These are phyloP conservation scores for Aramus guarauna DNA, from an alignment of 2,113 vertebrate species.

Conservation along the genomic window DNA sequence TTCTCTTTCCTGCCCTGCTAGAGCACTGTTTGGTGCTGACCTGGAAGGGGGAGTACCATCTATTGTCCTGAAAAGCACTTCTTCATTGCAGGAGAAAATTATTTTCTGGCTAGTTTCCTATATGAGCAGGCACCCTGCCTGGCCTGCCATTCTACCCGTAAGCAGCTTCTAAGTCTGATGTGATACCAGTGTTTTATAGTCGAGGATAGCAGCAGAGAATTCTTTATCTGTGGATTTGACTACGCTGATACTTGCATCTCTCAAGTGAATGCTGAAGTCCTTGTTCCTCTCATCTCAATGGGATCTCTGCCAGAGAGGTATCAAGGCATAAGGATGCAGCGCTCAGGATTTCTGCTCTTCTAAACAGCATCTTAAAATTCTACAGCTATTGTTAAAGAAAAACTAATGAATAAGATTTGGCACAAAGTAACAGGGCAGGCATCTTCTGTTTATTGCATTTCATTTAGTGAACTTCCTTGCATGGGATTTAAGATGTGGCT, in stretches of 20 bases:
- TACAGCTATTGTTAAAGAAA: slow-evolving; percentile 3
- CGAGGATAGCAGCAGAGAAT: background rate
- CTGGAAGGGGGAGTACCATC: background rate
- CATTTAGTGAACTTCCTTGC: slow-evolving; percentile 11
- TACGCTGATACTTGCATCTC: background rate
- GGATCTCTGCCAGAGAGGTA: background rate
- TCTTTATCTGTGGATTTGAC: background rate
- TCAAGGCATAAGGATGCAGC: background rate
- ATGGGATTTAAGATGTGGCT: background rate
- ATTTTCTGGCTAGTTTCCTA: background rate
- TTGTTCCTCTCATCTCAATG: background rate
- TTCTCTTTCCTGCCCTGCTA: background rate
- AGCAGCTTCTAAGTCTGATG: background rate
- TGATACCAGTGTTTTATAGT: background rate
- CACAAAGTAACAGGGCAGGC: background rate
- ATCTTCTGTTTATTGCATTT: slow-evolving; percentile 8
- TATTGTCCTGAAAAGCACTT: background rate
- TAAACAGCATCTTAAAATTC: slow-evolving; percentile 5
- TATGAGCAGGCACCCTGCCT: background rate
- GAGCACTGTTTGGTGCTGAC: background rate
- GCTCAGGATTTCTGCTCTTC: background rate
- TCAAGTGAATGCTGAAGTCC: background rate
- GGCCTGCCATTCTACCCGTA: background rate
- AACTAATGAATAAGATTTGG: background rate
- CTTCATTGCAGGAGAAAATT: background rate